Percentiles rank a stretch among this genome's conserved stretches.
Evolutionary conservation across 2,888 invertebrate genomes (phyloP).

Genomic region (Yponomeuta sedellus): DNA sequence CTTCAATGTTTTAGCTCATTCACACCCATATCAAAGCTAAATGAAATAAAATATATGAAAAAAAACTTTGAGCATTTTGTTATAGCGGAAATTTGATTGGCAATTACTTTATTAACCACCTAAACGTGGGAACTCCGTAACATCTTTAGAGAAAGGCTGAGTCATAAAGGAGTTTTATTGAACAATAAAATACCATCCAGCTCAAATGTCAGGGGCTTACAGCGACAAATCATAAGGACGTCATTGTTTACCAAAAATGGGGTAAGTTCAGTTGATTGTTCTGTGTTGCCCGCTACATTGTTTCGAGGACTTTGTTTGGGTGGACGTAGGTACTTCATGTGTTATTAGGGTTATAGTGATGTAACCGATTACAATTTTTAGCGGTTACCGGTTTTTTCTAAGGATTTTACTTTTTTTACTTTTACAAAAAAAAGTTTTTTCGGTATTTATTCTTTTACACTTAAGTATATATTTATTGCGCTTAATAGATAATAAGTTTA

Average conservation of each 20-base stretch:
- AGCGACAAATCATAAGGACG: slow-evolving; percentile 1
- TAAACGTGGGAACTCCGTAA: neutral
- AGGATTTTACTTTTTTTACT: no score
- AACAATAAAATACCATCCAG: slow-evolving; percentile 2
- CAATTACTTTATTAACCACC: neutral
- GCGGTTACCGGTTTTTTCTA: no score
- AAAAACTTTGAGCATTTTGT: no score
- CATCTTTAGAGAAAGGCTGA: neutral
- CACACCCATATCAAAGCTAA: no score
- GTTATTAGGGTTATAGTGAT: neutral
- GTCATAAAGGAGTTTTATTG: neutral
- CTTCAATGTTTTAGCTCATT: no score
- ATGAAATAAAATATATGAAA: no score
- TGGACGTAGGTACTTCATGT: neutral
- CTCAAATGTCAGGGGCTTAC: slow-evolving; percentile 1
- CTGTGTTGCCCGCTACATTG: neutral
- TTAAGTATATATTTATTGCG: no score
- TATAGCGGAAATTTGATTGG: neutral
- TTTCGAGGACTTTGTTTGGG: neutral
- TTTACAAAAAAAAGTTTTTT: no score
- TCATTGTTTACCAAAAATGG: slow-evolving; percentile 1
- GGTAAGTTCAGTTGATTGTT: neutral
- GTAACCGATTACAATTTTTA: no score
- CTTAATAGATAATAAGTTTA: no score
- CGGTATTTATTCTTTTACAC: no score